These are phyloP conservation scores for Arizona elegans DNA, from an alignment of 2,113 vertebrate species.

Conservation along the genomic window DNA sequence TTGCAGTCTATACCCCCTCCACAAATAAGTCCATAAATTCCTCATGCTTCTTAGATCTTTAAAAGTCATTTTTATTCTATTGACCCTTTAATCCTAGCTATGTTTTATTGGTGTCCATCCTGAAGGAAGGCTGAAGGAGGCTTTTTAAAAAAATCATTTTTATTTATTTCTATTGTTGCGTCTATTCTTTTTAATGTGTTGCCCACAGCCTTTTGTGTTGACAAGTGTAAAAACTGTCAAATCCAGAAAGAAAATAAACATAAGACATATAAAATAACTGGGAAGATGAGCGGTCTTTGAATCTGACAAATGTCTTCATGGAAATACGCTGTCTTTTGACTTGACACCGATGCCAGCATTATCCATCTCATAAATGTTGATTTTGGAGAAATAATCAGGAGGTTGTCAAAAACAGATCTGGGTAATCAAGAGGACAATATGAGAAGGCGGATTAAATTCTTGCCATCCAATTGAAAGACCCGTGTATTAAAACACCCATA, in stretches of 20 bases:
- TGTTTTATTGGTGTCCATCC: neutral
- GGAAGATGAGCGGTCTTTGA: neutral
- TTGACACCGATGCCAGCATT: neutral
- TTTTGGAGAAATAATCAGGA: neutral
- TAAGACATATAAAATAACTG: neutral
- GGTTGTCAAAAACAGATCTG: neutral
- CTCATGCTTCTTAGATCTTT: neutral
- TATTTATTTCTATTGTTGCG: neutral
- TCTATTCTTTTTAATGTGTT: neutral
- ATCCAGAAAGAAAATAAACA: neutral
- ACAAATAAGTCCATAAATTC: neutral
- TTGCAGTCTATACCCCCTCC: neutral
- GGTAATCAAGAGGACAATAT: slow-evolving; percentile 7
- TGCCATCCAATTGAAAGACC: neutral
- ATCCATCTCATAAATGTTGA: neutral
- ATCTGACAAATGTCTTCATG: neutral
- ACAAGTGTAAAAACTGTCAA: neutral
- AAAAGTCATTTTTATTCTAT: neutral
- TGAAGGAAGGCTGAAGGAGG: neutral
- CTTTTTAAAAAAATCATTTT: neutral
- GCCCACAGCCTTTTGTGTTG: neutral
- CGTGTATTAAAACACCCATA: neutral
- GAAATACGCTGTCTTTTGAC: neutral
- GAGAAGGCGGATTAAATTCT: slow-evolving; percentile 9
- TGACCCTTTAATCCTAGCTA: neutral